A percentile compares a stretch with the other conserved stretches of the same genome.
Conservation (phyloP, 2,113 vertebrate genomes). For the Donacobius atricapilla region DNA sequence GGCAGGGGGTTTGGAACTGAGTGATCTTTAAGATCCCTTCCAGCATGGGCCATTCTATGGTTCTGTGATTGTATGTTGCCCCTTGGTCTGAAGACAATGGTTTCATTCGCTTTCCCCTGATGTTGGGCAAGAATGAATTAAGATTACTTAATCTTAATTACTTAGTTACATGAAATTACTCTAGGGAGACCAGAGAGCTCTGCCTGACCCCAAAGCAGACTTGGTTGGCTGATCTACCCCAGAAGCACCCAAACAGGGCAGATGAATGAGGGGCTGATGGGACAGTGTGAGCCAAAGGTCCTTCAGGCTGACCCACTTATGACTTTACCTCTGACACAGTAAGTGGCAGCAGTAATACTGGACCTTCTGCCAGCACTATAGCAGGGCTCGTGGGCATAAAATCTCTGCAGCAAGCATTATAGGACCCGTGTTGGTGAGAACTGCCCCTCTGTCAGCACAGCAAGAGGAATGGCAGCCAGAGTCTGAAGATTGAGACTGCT, state of each 20-base stretch:
- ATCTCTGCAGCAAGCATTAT: background rate
- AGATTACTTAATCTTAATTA: background rate
- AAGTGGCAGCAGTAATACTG: background rate
- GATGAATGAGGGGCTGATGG: background rate
- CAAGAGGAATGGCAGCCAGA: background rate
- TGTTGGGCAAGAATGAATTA: background rate
- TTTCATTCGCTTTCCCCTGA: background rate
- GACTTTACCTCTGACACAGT: background rate
- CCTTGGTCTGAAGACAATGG: background rate
- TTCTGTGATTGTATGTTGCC: background rate
- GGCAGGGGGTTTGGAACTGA: background rate
- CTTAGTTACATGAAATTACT: background rate
- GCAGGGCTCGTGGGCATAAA: background rate
- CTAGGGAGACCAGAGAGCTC: background rate
- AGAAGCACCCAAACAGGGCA: background rate
- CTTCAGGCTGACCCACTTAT: background rate
- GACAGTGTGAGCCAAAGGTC: background rate
- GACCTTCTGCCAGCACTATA: background rate
- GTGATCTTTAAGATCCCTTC: background rate
- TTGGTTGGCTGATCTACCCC: background rate
- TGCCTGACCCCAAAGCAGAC: background rate
- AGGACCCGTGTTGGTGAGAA: accelerated
- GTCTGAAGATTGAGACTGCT: background rate
- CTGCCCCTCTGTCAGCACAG: accelerated
- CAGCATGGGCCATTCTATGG: background rate